A percentile compares a stretch with the other conserved stretches of the same genome.
Conservation (phyloP, 2,113 vertebrate species). For the Nothocercus nigrocapillus region DNA sequence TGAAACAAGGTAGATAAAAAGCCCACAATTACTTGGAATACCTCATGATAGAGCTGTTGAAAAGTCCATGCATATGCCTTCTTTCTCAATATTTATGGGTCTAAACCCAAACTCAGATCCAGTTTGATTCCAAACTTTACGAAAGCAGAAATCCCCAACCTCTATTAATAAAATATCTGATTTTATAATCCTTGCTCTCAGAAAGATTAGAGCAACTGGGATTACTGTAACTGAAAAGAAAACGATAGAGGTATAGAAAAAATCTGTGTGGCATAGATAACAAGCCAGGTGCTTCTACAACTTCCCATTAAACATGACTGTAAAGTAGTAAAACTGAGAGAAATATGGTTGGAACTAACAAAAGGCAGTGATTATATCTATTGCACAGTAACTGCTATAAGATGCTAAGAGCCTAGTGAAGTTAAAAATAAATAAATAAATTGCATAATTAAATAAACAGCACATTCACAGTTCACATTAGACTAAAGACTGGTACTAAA, state of each 20-base stretch:
- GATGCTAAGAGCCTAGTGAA: not conserved
- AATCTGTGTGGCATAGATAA: not conserved
- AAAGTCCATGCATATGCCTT: accelerated
- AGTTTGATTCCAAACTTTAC: not conserved
- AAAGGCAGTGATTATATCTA: not conserved
- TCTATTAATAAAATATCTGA: not conserved
- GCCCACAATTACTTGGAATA: not conserved
- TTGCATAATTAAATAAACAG: not conserved
- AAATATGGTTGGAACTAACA: not conserved
- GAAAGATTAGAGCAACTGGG: not conserved
- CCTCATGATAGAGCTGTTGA: not conserved
- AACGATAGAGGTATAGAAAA: not conserved
- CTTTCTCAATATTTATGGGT: not conserved
- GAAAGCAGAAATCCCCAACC: not conserved
- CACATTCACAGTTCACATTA: not conserved
- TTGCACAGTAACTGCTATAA: not conserved
- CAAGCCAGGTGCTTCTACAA: not conserved
- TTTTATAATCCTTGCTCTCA: not conserved
- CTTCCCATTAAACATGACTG: not conserved
- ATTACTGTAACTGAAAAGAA: not conserved
- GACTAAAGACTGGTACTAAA: not conserved
- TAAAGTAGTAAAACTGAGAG: not conserved
- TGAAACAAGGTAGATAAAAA: constrained; percentile 10
- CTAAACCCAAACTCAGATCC: not conserved
- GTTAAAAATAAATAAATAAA: not conserved